Conservation (phyloP, 2,113 vertebrate genomes). For the Xenopus tropicalis region UCB_Xtro_10.0 CM004450.2:2233001-2233500, state of each 20-base stretch:
- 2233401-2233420: background rate
- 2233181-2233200: no score
- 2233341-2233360: constrained; percentile 42
- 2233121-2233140: no score
- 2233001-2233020: no score
- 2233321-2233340: constrained; percentile 37
- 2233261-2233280: constrained; percentile 30
- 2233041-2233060: no score
- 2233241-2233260: background rate
- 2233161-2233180: no score
- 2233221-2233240: no score
- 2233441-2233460: background rate
- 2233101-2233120: no score
- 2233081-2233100: no score
- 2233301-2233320: constrained; percentile 24
- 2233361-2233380: constrained; percentile 36
- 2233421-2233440: constrained; percentile 22
- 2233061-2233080: no score
- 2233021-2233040: no score
- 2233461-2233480: background rate
- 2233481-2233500: background rate
- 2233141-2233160: no score
- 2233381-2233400: constrained; percentile 35
- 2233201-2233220: no score
- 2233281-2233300: constrained; percentile 34